Conservation (phyloP, 1,140 invertebrate species). For the Drosophila melanica region DNA sequence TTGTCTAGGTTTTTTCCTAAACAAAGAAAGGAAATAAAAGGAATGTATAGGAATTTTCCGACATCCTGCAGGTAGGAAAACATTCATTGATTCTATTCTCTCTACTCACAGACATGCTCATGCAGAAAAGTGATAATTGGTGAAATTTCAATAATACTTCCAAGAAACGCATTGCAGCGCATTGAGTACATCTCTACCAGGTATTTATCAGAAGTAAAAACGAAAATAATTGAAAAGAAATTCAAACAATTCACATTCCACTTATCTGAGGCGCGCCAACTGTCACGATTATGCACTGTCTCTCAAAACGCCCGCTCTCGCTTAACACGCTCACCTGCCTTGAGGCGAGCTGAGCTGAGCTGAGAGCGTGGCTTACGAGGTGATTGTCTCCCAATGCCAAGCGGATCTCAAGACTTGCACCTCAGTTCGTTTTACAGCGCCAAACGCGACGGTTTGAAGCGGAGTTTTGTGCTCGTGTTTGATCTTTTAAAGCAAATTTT, state of each 20-base stretch:
- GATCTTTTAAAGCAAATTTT: conserved; percentile 7
- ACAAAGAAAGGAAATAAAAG: conserved; percentile 37
- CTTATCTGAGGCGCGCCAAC: conserved; percentile 59
- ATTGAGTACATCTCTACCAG: conserved; percentile 25
- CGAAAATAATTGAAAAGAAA: conserved; percentile 74
- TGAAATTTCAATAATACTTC: conserved; percentile 59
- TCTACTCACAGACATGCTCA: neutral
- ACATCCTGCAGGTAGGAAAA: conserved; percentile 63
- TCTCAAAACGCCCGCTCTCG: neutral
- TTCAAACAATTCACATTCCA: conserved; percentile 68
- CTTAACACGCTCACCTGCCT: neutral
- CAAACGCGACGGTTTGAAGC: conserved; percentile 52
- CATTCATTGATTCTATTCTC: conserved; percentile 6
- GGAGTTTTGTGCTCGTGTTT: conserved; percentile 21
- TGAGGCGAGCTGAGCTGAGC: conserved; percentile 12
- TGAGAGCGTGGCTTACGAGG: conserved; percentile 26
- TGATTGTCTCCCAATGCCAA: conserved; percentile 36
- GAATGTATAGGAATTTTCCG: conserved; percentile 24
- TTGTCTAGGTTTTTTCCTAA: conserved; percentile 28
- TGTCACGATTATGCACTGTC: conserved; percentile 53
- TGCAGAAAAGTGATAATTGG: conserved; percentile 23
- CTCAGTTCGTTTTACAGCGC: conserved; percentile 56
- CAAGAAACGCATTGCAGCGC: conserved; percentile 43
- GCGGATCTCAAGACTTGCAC: conserved; percentile 28
- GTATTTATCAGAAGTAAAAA: conserved; percentile 52